A percentile compares a stretch with the other conserved stretches of the same genome.
Evolutionary conservation across 2,888 invertebrate genomes (phyloP).

Genomic region (Patella ulyssiponensis): DNA sequence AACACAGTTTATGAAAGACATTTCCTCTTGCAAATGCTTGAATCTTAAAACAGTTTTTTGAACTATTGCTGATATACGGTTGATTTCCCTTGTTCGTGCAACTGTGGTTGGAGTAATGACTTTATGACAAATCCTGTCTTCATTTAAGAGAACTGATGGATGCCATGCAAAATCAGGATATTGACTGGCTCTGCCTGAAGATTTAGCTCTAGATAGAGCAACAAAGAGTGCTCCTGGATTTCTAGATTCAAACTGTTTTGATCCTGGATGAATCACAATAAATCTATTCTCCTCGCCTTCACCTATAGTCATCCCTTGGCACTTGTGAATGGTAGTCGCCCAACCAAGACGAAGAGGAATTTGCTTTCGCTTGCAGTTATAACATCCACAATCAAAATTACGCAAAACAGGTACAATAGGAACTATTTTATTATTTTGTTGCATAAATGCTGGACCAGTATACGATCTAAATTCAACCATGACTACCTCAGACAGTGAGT

Average conservation of each 20-base stretch:
- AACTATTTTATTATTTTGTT: neutral
- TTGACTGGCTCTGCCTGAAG: neutral
- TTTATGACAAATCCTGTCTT: neutral
- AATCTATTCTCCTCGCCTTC: neutral
- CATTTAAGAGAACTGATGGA: neutral
- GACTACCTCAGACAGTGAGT: slow-evolving; percentile 39
- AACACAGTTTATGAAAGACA: no score
- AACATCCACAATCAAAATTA: no score
- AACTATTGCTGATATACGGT: no score
- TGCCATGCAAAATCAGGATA: neutral
- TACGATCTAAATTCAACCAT: slow-evolving; percentile 37
- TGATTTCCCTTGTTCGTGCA: no score
- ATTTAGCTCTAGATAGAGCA: neutral
- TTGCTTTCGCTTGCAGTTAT: neutral
- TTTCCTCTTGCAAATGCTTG: no score
- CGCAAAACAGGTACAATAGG: no score
- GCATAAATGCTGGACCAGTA: no score
- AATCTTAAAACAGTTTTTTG: no score
- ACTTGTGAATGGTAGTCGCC: neutral
- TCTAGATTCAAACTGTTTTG: neutral
- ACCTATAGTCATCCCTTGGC: neutral
- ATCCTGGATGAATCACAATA: neutral
- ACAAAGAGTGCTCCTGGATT: neutral
- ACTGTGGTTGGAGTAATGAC: neutral
- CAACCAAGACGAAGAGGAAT: neutral